Conservation (phyloP, 53 echinoderm and acorn worm species). For the Zoroaster sp. region DNA sequence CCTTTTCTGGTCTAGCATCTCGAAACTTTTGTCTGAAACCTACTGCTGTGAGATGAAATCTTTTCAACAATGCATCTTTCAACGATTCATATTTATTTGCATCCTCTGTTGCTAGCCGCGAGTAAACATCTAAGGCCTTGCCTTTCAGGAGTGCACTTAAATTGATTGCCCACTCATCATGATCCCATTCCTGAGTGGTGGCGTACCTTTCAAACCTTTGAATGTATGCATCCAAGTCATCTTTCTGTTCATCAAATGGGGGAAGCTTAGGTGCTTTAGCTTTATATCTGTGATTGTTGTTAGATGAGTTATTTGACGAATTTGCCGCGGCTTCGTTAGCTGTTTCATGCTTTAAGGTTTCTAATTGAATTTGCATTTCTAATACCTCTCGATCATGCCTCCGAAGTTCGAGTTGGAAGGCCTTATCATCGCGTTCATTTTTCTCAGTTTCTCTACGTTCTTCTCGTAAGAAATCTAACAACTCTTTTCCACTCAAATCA, state of each 20-base stretch:
- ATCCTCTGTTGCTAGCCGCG: not conserved
- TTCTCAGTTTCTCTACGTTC: not conserved
- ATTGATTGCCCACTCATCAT: constrained; percentile 33
- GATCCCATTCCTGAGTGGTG: not conserved
- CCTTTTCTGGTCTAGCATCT: not conserved
- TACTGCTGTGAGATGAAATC: constrained; percentile 14
- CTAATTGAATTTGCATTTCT: not conserved
- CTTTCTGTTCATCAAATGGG: not conserved
- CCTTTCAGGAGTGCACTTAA: constrained; percentile 27
- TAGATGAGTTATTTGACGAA: no score
- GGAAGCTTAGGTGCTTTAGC: not conserved
- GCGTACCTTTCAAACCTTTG: constrained; percentile 36
- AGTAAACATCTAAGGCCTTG: constrained; percentile 31
- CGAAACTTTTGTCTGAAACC: constrained; percentile 21
- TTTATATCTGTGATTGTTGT: not conserved
- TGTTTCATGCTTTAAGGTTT: not conserved
- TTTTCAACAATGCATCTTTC: constrained; percentile 16
- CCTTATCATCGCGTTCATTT: not conserved
- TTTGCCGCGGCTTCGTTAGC: not conserved
- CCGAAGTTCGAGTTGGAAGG: constrained; percentile 2
- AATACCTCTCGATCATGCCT: not conserved
- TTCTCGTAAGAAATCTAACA: constrained; percentile 4
- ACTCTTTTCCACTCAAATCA: constrained; percentile 22
- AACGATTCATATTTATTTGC: not conserved
- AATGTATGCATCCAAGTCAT: constrained; percentile 32